These are phyloP conservation scores for Oppia nitens DNA, from an alignment of 1,140 invertebrate genomes.

Conservation along the genomic window DNA sequence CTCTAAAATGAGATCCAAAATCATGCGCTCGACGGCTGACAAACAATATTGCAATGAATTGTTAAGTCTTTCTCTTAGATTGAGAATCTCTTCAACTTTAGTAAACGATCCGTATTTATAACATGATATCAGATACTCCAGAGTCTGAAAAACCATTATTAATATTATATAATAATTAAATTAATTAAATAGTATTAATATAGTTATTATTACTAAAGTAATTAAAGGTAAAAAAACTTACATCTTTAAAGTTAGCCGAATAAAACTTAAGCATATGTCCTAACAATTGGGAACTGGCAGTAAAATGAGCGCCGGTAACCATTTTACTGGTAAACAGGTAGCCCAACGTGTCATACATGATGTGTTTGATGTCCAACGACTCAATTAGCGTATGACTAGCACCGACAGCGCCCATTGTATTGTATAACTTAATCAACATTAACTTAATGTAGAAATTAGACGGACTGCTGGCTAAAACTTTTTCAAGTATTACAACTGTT, in stretches of 20 bases:
- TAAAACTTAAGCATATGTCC: constrained; percentile 65
- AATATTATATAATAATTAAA: background rate
- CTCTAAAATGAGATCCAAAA: constrained; percentile 50
- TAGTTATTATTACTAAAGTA: constrained; percentile 2
- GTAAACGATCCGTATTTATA: constrained; percentile 87
- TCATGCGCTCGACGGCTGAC: constrained; percentile 54
- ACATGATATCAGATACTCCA: constrained; percentile 73
- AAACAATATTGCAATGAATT: constrained; percentile 62
- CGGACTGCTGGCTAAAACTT: constrained; percentile 47
- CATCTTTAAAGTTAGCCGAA: constrained; percentile 66
- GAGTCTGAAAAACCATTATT: too few relatives aligned
- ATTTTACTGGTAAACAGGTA: constrained; percentile 53
- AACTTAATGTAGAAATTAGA: constrained; percentile 61
- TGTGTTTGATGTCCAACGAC: constrained; percentile 72
- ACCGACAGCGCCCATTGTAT: constrained; percentile 46
- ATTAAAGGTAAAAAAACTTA: constrained; percentile 29
- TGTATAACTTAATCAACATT: constrained; percentile 50
- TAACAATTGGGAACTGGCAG: constrained; percentile 42
- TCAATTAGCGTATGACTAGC: constrained; percentile 47
- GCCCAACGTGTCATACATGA: constrained; percentile 73
- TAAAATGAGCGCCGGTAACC: constrained; percentile 45
- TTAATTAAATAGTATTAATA: background rate
- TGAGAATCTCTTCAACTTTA: constrained; percentile 66
- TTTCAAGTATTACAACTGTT: constrained; percentile 41
- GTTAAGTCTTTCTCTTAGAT: constrained; percentile 58